Conservation (phyloP, 2,113 vertebrate genomes). For the Brevimyrus niger region DNA sequence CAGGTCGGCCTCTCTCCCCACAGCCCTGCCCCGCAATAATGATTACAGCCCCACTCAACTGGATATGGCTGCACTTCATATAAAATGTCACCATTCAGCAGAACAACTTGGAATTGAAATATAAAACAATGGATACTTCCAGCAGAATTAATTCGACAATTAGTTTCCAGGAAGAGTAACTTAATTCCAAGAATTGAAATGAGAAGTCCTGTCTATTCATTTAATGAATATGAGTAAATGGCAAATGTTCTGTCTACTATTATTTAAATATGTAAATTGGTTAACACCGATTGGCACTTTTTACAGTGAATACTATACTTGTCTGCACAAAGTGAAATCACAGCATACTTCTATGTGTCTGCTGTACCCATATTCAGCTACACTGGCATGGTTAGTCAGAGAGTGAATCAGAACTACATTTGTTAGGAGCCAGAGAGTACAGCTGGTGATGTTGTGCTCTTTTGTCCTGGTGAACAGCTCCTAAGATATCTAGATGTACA, state of each 20-base stretch:
- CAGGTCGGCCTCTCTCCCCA: background rate
- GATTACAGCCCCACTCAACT: background rate
- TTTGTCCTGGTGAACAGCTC: background rate
- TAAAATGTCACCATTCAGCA: background rate
- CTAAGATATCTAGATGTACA: background rate
- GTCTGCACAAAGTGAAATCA: background rate
- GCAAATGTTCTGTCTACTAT: background rate
- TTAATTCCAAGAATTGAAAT: background rate
- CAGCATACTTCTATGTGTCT: background rate
- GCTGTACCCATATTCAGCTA: background rate
- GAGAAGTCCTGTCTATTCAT: background rate
- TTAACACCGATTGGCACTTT: background rate
- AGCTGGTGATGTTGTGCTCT: background rate
- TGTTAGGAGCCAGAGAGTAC: background rate
- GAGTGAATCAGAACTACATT: background rate
- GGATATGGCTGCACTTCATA: background rate
- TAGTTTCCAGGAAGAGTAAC: background rate
- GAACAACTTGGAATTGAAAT: background rate
- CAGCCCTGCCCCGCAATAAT: background rate
- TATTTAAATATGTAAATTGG: background rate
- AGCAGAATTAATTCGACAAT: background rate
- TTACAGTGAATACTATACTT: background rate
- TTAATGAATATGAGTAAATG: background rate
- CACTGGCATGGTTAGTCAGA: background rate
- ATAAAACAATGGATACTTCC: background rate